Base-by-base conservation (phyloP, 2,113 vertebrate genomes). In the Gnathonemus longibarbis region DNA sequence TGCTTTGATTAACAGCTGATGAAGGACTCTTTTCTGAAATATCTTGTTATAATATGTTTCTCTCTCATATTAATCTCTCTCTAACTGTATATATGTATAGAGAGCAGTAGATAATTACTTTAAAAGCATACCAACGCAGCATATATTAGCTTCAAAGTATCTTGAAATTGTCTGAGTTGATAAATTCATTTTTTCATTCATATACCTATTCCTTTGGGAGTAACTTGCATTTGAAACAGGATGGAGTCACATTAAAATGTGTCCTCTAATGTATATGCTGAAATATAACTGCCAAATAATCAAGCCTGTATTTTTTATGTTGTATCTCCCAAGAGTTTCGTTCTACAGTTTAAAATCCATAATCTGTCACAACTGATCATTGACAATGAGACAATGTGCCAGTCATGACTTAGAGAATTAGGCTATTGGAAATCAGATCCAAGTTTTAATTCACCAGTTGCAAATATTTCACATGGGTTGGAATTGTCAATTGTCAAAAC, bases 381-480 rank as follows among this genome's bases (percentile, higher is more conserved):
- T 85, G 58, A n/a, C 74, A 53, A 86, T 86, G 88, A 86, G 53
- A 84, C 80, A 77, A 90, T 84, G 77, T 83, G 42, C 66, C 92
- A 91, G 93, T 94, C 93, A 80, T 93, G 93, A 92, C 93, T 93
- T 91, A 66, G 74, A 89, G 91, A 91, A 92, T 93, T 90, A 93
- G 89, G 92, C 93, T 93, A 92, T 95, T 58, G 53, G n/a, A 46
- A 52, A 87, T 46, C n/a, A 53, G 49, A 87, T 92, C 93, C 93
- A 94, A 92, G 92, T 91, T 93, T 94, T 94, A 95, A 95, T 95
- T 95, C 93, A 94, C 94, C 94, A 94, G 94, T 93, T 93, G 94
- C 94, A 94, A 94, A 94, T 94, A 93, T 95, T 95, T 94, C 94
- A 94, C 93, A 48, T 93, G 94, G 94, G 95, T 94, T 95, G 93